Percentiles rank a stretch among this genome's conserved stretches.
These are phyloP conservation scores for Actias luna DNA, from an alignment of 2,888 invertebrate genomes.

Conservation along the genomic window DNA sequence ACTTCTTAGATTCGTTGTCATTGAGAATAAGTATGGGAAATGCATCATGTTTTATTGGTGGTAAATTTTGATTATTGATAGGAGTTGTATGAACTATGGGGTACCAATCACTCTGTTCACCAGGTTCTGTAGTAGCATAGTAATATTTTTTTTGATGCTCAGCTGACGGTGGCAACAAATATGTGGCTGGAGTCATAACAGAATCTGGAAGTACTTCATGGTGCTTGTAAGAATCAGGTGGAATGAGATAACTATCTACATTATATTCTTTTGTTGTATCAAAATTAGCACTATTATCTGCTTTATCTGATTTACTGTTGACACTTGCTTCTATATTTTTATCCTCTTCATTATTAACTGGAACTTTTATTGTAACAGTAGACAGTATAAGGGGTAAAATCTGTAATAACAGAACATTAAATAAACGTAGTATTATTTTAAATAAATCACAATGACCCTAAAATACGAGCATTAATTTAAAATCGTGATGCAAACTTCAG, in stretches of 20 bases:
- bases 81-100: conserved; percentile 47
- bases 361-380: conserved; percentile 57
- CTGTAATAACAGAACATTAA: conserved; percentile 45
- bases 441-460: conserved; percentile 3
- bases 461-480: conserved; percentile 3
- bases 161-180: conserved; percentile 60
- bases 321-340: conserved; percentile 32
- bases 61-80: conserved; percentile 6
- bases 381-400: conserved; percentile 45
- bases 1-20: conserved; percentile 21
- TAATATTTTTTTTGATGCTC: conserved; percentile 49
- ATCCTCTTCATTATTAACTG: conserved; percentile 48
- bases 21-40: conserved; percentile 40
- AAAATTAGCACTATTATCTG: conserved; percentile 48
- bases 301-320: conserved; percentile 30
- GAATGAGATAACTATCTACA: conserved; percentile 60
- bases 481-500: conserved; percentile 3
- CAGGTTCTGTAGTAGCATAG: conserved; percentile 49
- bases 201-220: conserved; percentile 45
- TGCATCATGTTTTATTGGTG: conserved; percentile 10
- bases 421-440: conserved; percentile 14
- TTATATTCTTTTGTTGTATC: conserved; percentile 50
- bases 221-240: conserved; percentile 53
- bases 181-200: conserved; percentile 57
- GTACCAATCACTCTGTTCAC: conserved; percentile 67